phyloP scores from a whole-genome alignment of 2,113 vertebrate species.

The Meriones unguiculatus region DNA sequence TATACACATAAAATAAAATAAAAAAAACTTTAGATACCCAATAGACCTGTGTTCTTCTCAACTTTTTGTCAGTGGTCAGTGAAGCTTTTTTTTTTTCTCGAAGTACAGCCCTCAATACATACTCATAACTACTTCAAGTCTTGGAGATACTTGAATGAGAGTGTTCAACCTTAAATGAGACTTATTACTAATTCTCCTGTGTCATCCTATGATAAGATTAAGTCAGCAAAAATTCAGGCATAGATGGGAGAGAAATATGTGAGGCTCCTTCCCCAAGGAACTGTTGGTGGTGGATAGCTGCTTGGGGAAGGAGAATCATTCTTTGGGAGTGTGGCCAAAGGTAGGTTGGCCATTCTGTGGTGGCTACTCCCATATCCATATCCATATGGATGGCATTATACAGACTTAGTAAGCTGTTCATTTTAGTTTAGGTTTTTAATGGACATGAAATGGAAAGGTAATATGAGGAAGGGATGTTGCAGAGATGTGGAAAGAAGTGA shows the following conservation, averaged over 20 bases:
- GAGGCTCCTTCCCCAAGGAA: neutral
- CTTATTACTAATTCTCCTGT: neutral
- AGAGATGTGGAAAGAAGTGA: neutral
- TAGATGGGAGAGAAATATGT: no score
- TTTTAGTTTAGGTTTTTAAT: neutral
- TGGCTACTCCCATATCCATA: neutral
- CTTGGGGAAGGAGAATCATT: neutral
- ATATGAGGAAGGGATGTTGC: neutral
- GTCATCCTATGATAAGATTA: neutral
- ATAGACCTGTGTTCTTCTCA: neutral
- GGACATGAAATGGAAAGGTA: neutral
- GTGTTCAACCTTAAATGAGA: neutral
- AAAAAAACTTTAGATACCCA: neutral
- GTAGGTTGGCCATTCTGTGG: neutral
- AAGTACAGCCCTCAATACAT: neutral
- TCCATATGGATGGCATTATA: neutral
- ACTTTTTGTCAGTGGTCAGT: neutral
- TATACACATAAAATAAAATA: no score
- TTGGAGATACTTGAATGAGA: neutral
- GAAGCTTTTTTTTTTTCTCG: neutral
- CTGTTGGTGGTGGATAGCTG: neutral
- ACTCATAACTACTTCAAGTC: neutral
- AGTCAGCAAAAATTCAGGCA: neutral
- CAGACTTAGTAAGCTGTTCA: neutral
- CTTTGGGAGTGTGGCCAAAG: neutral